A percentile compares a stretch with the other conserved stretches of the same genome.
These are phyloP conservation scores for Crypturellus undulatus DNA, from an alignment of 2,113 vertebrate genomes.

Conservation along the genomic window DNA sequence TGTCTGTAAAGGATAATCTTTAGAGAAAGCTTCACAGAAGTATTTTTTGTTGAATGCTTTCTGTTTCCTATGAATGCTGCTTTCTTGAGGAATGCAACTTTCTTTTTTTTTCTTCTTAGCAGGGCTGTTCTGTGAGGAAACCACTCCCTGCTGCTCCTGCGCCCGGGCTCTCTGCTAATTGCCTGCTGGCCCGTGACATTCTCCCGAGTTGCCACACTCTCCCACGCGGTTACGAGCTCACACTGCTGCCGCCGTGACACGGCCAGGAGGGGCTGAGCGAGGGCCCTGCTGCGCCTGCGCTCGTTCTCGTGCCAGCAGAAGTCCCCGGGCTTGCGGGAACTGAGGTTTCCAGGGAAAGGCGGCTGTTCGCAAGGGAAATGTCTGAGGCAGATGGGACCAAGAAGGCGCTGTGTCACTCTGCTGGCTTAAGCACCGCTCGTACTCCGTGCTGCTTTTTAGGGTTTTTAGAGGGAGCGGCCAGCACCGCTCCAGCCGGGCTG, in stretches of 20 bases:
- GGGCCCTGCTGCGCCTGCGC: neutral
- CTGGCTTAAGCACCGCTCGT: neutral
- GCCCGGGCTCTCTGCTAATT: constrained; percentile 52
- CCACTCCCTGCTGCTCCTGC: constrained; percentile 67
- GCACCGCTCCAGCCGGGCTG: too few species aligned
- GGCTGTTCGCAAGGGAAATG: neutral
- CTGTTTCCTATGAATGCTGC: constrained; percentile 31
- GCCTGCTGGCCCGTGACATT: constrained; percentile 46
- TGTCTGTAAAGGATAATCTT: constrained; percentile 42
- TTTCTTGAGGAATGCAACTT: constrained; percentile 34
- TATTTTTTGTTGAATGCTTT: constrained; percentile 21
- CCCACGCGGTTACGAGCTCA: constrained; percentile 8
- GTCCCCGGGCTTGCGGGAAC: neutral
- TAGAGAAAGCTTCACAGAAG: constrained; percentile 14
- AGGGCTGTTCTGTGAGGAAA: constrained; percentile 66
- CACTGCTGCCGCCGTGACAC: neutral
- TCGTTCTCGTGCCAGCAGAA: neutral
- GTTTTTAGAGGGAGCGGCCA: neutral
- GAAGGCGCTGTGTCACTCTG: neutral
- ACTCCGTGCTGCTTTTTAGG: neutral
- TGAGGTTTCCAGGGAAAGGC: neutral
- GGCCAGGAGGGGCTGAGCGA: too few species aligned
- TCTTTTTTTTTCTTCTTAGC: neutral
- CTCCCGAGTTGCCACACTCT: constrained; percentile 63
- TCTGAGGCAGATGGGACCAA: neutral